Conservation (phyloP, 2,888 invertebrate genomes). For the Trissonchulus latispiculum region DNA sequence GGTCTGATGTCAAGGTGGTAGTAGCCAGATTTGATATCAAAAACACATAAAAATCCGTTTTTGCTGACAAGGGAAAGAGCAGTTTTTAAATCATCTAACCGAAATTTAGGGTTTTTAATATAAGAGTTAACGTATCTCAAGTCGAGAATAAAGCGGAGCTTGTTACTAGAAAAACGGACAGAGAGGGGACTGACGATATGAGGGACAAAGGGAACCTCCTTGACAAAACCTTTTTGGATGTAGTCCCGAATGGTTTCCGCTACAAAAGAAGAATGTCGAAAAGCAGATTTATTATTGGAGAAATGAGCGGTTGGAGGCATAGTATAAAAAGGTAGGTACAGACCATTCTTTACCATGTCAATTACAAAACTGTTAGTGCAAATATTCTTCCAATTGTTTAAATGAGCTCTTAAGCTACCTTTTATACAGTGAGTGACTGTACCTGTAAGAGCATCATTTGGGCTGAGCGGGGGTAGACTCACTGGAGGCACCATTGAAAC, state of each 20-base stretch:
- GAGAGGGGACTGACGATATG: not conserved
- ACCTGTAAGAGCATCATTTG: no score
- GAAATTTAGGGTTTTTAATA: not conserved
- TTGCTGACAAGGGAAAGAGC: not conserved
- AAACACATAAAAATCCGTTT: not conserved
- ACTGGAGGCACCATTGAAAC: not conserved
- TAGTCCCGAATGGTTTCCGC: not conserved
- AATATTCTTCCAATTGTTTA: not conserved
- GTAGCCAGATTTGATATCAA: slow-evolving; percentile 5
- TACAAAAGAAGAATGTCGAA: not conserved
- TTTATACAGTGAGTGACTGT: not conserved
- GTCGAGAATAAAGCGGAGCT: not conserved
- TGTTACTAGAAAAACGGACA: not conserved
- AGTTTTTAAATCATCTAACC: not conserved
- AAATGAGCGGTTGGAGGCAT: not conserved
- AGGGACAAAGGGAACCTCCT: not conserved
- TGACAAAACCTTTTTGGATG: not conserved
- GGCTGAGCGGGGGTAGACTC: not conserved
- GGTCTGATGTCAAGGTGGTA: not conserved
- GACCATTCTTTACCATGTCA: slow-evolving; percentile 2
- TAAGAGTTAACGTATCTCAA: not conserved
- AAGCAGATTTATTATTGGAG: not conserved
- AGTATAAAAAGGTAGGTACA: not conserved
- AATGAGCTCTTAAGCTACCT: not conserved
- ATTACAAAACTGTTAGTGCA: not conserved